Base-by-base conservation (phyloP, 2,113 vertebrate species). In the Clarias macrocephalus region DNA sequence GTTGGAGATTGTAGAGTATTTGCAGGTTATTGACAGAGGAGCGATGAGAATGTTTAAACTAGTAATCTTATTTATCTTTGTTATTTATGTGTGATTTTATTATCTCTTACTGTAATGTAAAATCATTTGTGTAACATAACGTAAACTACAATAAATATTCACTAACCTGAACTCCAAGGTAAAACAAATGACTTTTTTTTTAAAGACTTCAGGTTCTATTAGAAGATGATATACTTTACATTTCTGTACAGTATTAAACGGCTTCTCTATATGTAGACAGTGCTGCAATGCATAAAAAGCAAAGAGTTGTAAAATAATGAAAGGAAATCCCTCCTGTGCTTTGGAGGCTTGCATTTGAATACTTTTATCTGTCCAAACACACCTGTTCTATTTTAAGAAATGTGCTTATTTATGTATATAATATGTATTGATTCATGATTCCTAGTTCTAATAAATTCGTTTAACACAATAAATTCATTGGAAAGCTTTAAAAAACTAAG, bases 11-110 rank as follows among this genome's bases (percentile, higher is more conserved):
- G 85, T 66, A 56, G 28, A 57, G 85, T 80, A 86, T 86, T 86
- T 59, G 59, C 76, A 80, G 63, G 85, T 86, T 80, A 86, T 80
- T 86, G 76, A 86, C 63, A 80, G 63, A 86, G 75, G 42, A n/a
- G 62, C 25, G 54, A 68, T 86, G 62, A 68, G 60, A 86, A 42
- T 86, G 85, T 80, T 86, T 86, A 68, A 86, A 66, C 76, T 37
- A 59, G 48, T 37, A 37, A 80, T 80, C 56, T 80, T 80, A 80
- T 80, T 60, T 60, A 80, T 10, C 16, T 21, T 59, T 13, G 57
- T 37, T 80, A 80, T 60, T 60, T 80, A 54, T 60, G 79, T 81
- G 19, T 11, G 62, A 37, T 25, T 23, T 80, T 30, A 81, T 6
- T 84, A 33, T 84, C 83, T 52, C 62, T 76, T 23, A 56, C 7